Evolutionary conservation across 2,113 vertebrate genomes (phyloP), one percentile per base, ranked within the genome.

Genomic region (Gila orcuttii): DNA sequence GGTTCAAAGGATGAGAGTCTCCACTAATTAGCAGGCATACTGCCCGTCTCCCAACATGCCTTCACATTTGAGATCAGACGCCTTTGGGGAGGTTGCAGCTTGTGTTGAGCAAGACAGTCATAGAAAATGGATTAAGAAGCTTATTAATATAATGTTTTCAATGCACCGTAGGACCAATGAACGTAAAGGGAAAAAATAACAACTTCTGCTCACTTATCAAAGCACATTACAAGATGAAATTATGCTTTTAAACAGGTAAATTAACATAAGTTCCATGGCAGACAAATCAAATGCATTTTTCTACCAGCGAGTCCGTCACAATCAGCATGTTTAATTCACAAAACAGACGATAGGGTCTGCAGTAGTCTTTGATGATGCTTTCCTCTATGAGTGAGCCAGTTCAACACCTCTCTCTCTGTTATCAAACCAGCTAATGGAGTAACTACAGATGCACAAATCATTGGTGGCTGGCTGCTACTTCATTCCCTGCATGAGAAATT

Each of bases 11-110:
- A 85, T 73, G 85, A 64, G 62, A 79, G 73, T 68, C 59, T 71
- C 42, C 21, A 84, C 85, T 88, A 88, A 90, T 88, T 86, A 88
- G 85, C 85, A 78, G 73, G 55, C 85, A 66, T 85, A 75, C 85
- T 86, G 85, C 85, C 78, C 42, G 45, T 90, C 87, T 86, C 82
- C 82, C 33, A 85, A 79, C 66, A 75, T 47, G 62, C 73, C 59
- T 88, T 85, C 73, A 57, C 84, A 81, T 87, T 86, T 84, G 64
- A 82, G 50, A 81, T 82, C 76, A 82, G 80, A 81, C 36, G 87
- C 78, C 87, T 77, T 69, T 47, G 60, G 87, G 83, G 59, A 66
- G 69, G 55, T 69, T 88, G 60, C 57, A 57, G 79, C 78, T 47
- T 69, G 62, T 75, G 79, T 85, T 80, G 64, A 76, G 62, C 28